These are phyloP conservation scores for Camponotus vicinus DNA, from an alignment of 1,140 invertebrate genomes.

Conservation along the genomic window DNA sequence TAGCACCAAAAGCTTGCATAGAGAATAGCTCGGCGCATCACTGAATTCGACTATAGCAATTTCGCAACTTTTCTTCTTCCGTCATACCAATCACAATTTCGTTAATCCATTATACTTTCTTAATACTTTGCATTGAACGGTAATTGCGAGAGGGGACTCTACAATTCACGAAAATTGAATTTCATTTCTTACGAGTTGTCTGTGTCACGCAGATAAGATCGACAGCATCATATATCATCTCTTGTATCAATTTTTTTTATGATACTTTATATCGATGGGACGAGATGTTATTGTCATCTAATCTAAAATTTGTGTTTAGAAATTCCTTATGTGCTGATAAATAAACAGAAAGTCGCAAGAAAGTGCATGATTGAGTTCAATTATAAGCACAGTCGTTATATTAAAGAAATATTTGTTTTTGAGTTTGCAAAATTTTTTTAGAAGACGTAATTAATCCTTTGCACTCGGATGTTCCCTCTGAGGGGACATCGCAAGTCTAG, in stretches of 20 bases:
- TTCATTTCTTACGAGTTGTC: neutral
- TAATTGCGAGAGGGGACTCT: neutral
- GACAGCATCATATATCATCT: neutral
- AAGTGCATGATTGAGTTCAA: neutral
- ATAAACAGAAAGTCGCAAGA: neutral
- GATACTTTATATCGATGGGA: neutral
- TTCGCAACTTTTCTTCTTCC: constrained; percentile 58
- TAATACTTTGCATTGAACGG: neutral
- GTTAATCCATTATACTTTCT: constrained; percentile 18
- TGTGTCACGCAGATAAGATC: neutral
- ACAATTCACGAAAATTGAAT: constrained; percentile 13
- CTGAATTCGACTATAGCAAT: constrained; percentile 60
- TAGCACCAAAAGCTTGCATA: constrained; percentile 47
- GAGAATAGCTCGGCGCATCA: constrained; percentile 51
- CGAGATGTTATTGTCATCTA: constrained; percentile 14
- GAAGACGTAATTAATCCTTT: neutral
- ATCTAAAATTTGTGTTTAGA: constrained; percentile 17
- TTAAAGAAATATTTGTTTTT: neutral
- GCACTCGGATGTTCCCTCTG: too few relatives aligned
- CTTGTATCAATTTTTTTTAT: neutral
- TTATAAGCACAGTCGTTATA: neutral
- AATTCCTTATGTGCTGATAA: neutral
- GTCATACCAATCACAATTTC: constrained; percentile 45
- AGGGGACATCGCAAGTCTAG: too few relatives aligned
- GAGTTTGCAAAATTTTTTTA: constrained; percentile 8